These are phyloP conservation scores for Atrichornis clamosus DNA, from an alignment of 2,113 vertebrate species.

Conservation along the genomic window DNA sequence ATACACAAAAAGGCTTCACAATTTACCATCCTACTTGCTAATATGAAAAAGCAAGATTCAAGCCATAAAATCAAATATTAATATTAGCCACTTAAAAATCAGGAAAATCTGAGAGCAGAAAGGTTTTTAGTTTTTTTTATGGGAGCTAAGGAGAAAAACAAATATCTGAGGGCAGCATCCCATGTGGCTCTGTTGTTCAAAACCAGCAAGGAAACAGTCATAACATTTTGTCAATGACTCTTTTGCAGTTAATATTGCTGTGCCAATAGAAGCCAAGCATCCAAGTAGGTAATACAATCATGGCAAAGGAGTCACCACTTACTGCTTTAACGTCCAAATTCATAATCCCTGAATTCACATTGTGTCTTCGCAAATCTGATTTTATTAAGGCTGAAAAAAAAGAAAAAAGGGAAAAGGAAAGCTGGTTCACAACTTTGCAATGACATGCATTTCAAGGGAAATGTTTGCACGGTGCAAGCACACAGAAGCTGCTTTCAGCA, in stretches of 20 bases:
- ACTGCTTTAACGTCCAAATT: slow-evolving; percentile 73
- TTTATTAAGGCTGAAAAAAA: slow-evolving; percentile 87
- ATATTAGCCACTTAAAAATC: not conserved
- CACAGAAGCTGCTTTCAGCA: not conserved
- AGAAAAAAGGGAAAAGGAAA: not conserved
- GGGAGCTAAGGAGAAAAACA: not conserved
- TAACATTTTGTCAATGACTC: not conserved
- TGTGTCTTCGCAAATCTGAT: slow-evolving; percentile 90
- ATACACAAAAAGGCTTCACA: not conserved
- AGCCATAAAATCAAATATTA: not conserved
- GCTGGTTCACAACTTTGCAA: not conserved
- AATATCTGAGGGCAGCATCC: not conserved
- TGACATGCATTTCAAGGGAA: not conserved
- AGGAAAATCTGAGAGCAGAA: not conserved
- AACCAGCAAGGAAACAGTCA: not conserved
- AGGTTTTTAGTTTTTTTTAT: not conserved
- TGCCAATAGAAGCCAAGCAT: not conserved
- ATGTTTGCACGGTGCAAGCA: not conserved
- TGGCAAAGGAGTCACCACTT: slow-evolving; percentile 58
- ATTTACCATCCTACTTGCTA: not conserved
- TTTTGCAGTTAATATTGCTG: not conserved
- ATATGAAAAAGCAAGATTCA: not conserved
- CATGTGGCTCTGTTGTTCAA: not conserved
- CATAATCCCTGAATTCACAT: slow-evolving; percentile 77
- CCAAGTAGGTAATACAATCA: not conserved